Evolutionary conservation across 2,113 vertebrate genomes (phyloP), one percentile per base, ranked within the genome.

Genomic region (Prunella fulvescens): DNA sequence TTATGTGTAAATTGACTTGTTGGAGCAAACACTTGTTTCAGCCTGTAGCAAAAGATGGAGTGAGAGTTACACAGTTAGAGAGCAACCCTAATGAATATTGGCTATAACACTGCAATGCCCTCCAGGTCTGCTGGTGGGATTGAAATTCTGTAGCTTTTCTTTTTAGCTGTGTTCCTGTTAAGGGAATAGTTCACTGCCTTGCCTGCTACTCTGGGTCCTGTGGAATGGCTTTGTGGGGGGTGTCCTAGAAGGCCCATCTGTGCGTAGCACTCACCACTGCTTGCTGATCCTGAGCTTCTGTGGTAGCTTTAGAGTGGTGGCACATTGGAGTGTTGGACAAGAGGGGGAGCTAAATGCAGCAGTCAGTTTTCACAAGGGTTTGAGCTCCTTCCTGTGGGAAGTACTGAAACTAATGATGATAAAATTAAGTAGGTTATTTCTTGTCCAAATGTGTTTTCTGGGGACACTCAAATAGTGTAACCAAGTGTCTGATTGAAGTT

Each of bases 211-310:
- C 39, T 47, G 39, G 1, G 77, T 81, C 31, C 61, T 31, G 25
- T 7, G 5, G 35, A 48, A 12, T 19, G 37, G 16, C 48, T 69
- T n/a, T 53, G 65, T 0, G 0, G 10, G 6, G 2, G 4, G 2
- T 20, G 5, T 39, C 15, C 54, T 81, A 72, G 31, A 58, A 64
- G 44, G 35, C 35, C 3, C 3, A 1, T 42, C 22, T 0, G 0
- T 7, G 4, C 44, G 54, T 54, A 10, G 39, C 24, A 22, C 12
- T 86, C 1, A 1, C 11, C 9, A 0, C 19, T 51, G 56, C 50
- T 18, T 37, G 14, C 83, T 54, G 42, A 25, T 64, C 11, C 19
- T 33, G 18, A 54, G 48, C n/a, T 82, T 20, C 42, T 50, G 22
- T 57, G 53, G 54, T 42, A 50, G 54, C 54, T 79, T 23, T 40